Percentiles rank a stretch among this genome's conserved stretches.
Conservation (phyloP, 2,797 vertebrate species). For the Myotis pilosus region DNA sequence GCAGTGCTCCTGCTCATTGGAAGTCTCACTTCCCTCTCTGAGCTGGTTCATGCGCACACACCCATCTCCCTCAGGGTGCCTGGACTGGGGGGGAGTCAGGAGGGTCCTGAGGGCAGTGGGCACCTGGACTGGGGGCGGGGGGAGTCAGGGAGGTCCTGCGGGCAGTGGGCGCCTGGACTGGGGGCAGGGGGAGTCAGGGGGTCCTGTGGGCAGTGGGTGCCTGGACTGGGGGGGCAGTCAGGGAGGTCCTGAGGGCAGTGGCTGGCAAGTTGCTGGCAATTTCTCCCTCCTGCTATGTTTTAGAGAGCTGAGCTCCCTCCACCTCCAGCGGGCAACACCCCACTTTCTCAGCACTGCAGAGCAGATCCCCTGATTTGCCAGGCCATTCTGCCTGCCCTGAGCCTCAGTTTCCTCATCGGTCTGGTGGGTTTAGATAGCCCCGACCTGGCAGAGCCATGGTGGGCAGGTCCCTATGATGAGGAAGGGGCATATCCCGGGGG, state of each 20-base stretch:
- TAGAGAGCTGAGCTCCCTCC: neutral
- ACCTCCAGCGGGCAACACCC: rapidly evolving
- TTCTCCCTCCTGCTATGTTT: neutral
- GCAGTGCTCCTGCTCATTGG: neutral
- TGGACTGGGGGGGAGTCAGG: too few relatives aligned
- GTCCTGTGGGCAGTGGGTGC: neutral
- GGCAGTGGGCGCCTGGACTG: too few relatives aligned
- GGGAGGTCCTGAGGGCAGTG: neutral
- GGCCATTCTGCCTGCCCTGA: neutral
- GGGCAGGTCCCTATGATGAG: neutral
- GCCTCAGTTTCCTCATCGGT: conserved; percentile 1
- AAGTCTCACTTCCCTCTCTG: neutral
- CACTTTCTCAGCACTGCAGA: neutral
- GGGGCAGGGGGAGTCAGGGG: too few relatives aligned
- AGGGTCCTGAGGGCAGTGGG: too few relatives aligned
- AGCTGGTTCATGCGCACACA: neutral
- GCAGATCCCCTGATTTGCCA: neutral
- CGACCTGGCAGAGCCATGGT: neutral
- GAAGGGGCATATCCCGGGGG: neutral
- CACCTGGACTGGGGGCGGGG: too few relatives aligned
- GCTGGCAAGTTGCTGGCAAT: rapidly evolving
- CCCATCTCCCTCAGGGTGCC: neutral
- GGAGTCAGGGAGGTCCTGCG: too few relatives aligned
- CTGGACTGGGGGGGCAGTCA: neutral
- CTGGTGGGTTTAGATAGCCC: neutral